A percentile compares a stretch with the other conserved stretches of the same genome.
These are phyloP conservation scores for Hippopotamyrus pictus DNA, from an alignment of 2,797 vertebrate genomes.

Conservation along the genomic window DNA sequence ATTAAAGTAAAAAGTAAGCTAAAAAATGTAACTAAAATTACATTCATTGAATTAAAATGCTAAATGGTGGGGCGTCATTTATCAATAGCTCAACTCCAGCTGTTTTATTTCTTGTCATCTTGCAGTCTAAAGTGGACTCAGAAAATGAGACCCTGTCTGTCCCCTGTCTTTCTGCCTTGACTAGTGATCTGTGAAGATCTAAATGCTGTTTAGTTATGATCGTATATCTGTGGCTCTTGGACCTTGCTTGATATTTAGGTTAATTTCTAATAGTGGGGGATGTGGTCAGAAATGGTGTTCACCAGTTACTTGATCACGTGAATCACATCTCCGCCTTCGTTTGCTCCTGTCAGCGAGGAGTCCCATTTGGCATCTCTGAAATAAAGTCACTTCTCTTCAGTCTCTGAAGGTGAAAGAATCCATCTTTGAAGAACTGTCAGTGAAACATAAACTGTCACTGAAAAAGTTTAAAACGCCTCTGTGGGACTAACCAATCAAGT, in stretches of 20 bases:
- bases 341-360: not conserved
- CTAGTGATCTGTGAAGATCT: not conserved
- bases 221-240: not conserved
- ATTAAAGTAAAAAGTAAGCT: not conserved
- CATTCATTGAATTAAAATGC: not conserved
- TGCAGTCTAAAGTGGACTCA: not conserved
- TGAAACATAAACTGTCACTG: not conserved
- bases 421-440: slow-evolving; percentile 8
- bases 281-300: not conserved
- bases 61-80: not conserved
- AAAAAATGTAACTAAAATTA: not conserved
- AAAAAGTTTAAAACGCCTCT: not conserved
- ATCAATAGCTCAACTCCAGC: not conserved
- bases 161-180: not conserved
- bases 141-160: not conserved
- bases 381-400: not conserved
- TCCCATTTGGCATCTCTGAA: not conserved
- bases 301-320: not conserved
- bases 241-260: not conserved
- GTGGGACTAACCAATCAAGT: slow-evolving; percentile 3
- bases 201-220: not conserved
- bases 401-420: not conserved
- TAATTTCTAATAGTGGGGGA: not conserved
- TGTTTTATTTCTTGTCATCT: not conserved
- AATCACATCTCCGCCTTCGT: not conserved